Percentiles rank a stretch among this genome's conserved stretches.
These are phyloP conservation scores for Euproctis similis DNA, from an alignment of 2,888 invertebrate genomes.

Conservation along the genomic window DNA sequence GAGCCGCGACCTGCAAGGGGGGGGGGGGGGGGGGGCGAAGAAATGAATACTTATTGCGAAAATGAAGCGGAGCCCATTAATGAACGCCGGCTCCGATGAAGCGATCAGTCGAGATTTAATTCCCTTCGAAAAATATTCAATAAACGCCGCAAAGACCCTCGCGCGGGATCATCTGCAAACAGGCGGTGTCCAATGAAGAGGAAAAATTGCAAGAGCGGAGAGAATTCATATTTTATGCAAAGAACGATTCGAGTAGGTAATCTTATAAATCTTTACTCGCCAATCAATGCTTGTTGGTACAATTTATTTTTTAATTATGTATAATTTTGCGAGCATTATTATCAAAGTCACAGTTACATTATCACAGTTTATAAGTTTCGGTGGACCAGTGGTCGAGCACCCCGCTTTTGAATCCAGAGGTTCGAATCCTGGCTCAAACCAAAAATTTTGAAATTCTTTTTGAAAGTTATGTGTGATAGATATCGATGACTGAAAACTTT, in stretches of 20 bases:
- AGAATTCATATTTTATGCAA: conserved; percentile 25
- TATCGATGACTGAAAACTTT: no score
- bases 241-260: conserved; percentile 25
- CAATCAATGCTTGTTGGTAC: conserved; percentile 14
- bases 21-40: conserved; percentile 33
- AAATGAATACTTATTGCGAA: conserved; percentile 73
- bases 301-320: conserved; percentile 13
- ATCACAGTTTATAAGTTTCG: no score
- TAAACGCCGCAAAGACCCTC: conserved; percentile 47
- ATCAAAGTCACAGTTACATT: no score
- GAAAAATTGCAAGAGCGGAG: conserved; percentile 42
- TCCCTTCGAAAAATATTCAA: conserved; percentile 67
- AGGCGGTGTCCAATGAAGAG: conserved; percentile 38
- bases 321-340: background rate
- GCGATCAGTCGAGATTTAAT: conserved; percentile 58
- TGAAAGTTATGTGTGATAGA: no score
- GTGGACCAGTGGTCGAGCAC: no score
- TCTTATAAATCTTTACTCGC: conserved; percentile 20
- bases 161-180: conserved; percentile 41
- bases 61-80: conserved; percentile 65
- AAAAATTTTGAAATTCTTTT: no score
- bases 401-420: no score
- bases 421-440: no score
- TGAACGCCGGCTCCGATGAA: conserved; percentile 52
- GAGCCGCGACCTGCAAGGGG: conserved; percentile 17